Base-by-base conservation (phyloP, 2,113 vertebrate species). In the Xenus cinereus region DNA sequence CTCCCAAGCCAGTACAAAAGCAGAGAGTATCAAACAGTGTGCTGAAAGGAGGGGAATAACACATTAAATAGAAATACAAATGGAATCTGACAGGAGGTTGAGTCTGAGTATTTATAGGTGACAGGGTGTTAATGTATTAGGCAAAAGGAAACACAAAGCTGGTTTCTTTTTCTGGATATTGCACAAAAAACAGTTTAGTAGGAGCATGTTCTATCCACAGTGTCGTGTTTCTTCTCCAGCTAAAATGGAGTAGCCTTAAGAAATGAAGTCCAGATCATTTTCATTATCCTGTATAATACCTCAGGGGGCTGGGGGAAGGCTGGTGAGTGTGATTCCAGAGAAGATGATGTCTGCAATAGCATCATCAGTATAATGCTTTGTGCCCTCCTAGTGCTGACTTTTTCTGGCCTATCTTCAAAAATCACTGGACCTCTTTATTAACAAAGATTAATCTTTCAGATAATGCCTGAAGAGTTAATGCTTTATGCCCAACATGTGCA, bases 41-140 rank as follows among this genome's bases (percentile, higher is more conserved):
- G 46, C 63, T 86, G 63, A 92, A 90, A 87, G 15, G 13, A 82
- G 5, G 3, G 21, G 26, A 85, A 87, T 43, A 67, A 90, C 88
- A 67, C 23, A 71, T 77, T 73, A 90, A 73, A 33, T 41, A 69
- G 46, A 72, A 87, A 79, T 76, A 74, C 56, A 83, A 96, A 95
- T 84, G 30, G 16, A 93, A 93, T 94, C 50, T 83, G 87, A 90
- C 85, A 87, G 72, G 41, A 89, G 67, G 67, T 33, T 93, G 87
- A 93, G 20, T 53, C 23, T 89, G 66, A 69, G 37, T 90, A 84
- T 95, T 94, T 94, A 87, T 60, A 87, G 74, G 67, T 83, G 92
- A 80, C 59, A 89, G 69, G 8, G 26, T 91, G 71, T 86, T 93
- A 94, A 91, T 48, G 54, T 64, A 66, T 83, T 91, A 76, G 73